These are phyloP conservation scores for Ptilonorhynchus violaceus DNA, from an alignment of 2,113 vertebrate genomes.

Conservation along the genomic window DNA sequence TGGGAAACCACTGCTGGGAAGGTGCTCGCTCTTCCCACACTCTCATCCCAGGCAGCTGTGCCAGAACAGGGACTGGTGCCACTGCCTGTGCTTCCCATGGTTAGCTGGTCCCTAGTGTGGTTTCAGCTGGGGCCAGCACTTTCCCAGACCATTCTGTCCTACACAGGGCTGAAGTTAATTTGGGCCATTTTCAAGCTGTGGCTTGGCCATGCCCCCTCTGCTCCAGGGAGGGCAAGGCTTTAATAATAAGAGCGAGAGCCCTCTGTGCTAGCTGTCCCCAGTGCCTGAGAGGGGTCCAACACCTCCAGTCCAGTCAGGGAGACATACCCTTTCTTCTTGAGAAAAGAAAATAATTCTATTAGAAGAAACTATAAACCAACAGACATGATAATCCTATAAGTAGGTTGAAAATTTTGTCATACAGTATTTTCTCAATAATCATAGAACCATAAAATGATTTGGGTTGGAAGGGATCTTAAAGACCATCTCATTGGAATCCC, in stretches of 20 bases:
- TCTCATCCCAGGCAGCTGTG: too few relatives aligned
- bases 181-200: background rate
- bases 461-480: background rate
- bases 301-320: background rate
- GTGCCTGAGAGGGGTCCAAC: background rate
- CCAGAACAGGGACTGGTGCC: too few relatives aligned
- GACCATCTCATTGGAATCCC: background rate
- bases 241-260: background rate
- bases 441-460: background rate
- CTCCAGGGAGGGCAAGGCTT: background rate
- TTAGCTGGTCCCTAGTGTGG: too few relatives aligned
- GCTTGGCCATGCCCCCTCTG: background rate
- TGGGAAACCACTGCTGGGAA: too few relatives aligned
- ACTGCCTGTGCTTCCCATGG: too few relatives aligned
- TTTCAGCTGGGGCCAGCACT: too few relatives aligned
- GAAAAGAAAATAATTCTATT: background rate
- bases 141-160: background rate
- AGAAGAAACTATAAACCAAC: background rate
- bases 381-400: background rate
- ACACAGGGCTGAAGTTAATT: background rate
- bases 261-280: background rate
- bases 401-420: background rate
- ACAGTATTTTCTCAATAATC: background rate
- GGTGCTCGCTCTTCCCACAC: too few relatives aligned
- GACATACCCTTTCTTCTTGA: background rate